Percentiles rank a stretch among this genome's conserved stretches.
phyloP scores from a whole-genome alignment of 2,797 vertebrate genomes.

The Dendrocincla fuliginosa region DNA sequence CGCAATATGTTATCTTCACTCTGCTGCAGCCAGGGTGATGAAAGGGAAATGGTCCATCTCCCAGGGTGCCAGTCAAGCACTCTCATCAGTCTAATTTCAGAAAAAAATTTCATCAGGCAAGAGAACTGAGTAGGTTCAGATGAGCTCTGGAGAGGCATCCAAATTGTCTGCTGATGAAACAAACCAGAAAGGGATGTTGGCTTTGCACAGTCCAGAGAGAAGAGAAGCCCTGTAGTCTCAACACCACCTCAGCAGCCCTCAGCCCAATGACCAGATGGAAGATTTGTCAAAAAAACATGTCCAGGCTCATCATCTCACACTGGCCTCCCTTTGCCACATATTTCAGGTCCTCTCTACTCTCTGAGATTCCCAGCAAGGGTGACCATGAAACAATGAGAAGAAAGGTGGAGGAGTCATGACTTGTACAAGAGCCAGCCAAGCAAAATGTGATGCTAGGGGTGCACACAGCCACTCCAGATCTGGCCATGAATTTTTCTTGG shows the following conservation, averaged over 20 bases:
- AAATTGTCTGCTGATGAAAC: conserved; percentile 12
- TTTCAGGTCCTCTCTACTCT: not conserved
- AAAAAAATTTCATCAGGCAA: not conserved
- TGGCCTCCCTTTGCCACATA: not conserved
- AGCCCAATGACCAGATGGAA: not conserved
- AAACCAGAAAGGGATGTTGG: conserved; percentile 1
- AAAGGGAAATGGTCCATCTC: not conserved
- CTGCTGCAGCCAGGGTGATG: not conserved
- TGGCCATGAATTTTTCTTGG: not conserved
- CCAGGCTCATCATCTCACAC: not conserved
- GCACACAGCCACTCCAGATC: not conserved
- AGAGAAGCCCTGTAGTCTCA: not conserved
- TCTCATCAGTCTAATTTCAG: conserved; percentile 27
- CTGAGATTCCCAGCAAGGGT: not conserved
- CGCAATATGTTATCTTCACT: not conserved
- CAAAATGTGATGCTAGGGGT: not conserved
- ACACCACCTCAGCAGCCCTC: not conserved
- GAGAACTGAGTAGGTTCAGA: conserved; percentile 22
- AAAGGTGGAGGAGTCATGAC: not conserved
- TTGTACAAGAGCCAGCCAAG: not conserved
- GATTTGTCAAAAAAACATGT: not conserved
- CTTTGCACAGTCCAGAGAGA: not conserved
- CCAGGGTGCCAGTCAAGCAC: not conserved
- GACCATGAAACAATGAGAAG: not conserved
- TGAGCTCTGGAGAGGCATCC: conserved; percentile 13